Evolutionary conservation across 2,113 vertebrate species (phyloP).

Genomic region (Centropus bengalensis): DNA sequence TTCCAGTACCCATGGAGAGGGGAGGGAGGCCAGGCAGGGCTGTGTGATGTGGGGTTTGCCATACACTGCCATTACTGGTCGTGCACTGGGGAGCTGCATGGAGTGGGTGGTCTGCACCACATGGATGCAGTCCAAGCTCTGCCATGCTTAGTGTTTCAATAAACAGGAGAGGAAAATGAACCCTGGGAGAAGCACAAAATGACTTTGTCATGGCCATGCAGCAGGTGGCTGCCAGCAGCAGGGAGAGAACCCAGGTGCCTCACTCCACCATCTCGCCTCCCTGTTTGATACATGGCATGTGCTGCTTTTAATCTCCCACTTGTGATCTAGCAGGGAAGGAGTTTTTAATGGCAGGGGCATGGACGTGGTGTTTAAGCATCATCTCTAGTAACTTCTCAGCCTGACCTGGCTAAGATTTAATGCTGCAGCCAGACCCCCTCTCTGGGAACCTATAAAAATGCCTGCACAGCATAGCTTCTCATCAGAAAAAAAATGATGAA

Average conservation of each 20-base stretch:
- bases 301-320: background rate
- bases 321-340: background rate
- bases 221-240: background rate
- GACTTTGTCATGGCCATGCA: background rate
- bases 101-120: background rate
- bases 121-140: background rate
- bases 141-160: background rate
- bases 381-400: background rate
- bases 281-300: background rate
- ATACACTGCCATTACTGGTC: background rate
- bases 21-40: background rate
- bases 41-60: background rate
- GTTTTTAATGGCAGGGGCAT: background rate
- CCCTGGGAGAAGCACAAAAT: background rate
- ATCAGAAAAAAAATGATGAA: background rate
- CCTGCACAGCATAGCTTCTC: background rate
- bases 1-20: background rate
- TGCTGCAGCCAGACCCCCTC: background rate
- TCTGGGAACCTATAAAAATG: background rate
- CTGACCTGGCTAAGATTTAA: conserved; percentile 1
- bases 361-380: background rate
- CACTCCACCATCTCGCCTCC: rapidly evolving
- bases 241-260: background rate
- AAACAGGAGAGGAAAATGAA: background rate
- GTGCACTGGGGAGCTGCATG: background rate